Evolutionary conservation across 2,113 vertebrate species (phyloP), one percentile per base, ranked within the genome.

Genomic region (Anoplopoma fimbria): DNA sequence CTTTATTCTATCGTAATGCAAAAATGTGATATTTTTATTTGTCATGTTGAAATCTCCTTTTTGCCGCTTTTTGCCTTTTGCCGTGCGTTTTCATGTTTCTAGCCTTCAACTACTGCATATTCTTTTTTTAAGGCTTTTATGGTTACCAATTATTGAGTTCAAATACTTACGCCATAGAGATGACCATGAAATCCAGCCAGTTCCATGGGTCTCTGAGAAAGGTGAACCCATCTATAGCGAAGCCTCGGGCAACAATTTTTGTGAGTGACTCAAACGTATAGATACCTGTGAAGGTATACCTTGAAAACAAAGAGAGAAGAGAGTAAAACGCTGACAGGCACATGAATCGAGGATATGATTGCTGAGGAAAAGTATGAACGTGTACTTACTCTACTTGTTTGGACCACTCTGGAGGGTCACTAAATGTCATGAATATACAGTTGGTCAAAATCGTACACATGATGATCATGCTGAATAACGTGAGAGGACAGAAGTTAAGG

Each of bases 391-490:
- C 98, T 93, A 99, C 97, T 95, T 99, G 97, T 96, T 99, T 99
- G 63, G 97, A 98, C 98, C 98, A 99, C 53, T 99, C 97, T 0
- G 98, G 98, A 8, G 98, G 98, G 92, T 99, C 97, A 94, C 97
- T 99, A 96, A 99, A 98, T 91, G 98, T 99, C 98, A 99, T 99
- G 96, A 99, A 99, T 87, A 99, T 98, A 94, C 98, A 99, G 97
- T 99, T 99, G 94, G 98, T 99, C 97, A 99, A 97, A 97, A 99
- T 99, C 84, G 98, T 99, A 95, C 96, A 97, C 98, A 99, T 99
- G 91, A 99, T 99, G 96, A 99, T 99, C 98, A 99, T 98, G 97
- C 98, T 99, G 95, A 99, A 99, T 92, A 99, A 93, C 95, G 97
- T 99, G 85, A 85, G 78, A 53, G 57, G 85, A 55, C 17, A 60